phyloP scores from a whole-genome alignment of 1,140 invertebrate genomes.

The Drosophila pachea region DNA sequence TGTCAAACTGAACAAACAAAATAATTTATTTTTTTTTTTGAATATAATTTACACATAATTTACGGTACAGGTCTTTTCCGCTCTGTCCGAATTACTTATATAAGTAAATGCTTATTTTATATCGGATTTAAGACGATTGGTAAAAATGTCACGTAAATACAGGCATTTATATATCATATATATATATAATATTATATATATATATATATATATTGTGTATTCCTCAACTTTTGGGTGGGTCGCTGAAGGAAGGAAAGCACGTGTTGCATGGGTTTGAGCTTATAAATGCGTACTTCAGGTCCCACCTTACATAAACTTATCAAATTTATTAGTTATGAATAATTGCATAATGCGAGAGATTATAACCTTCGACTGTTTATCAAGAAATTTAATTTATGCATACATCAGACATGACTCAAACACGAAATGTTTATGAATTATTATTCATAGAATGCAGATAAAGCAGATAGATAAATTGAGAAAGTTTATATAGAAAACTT shows the following conservation, averaged over 20 bases:
- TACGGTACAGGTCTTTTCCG: constrained; percentile 44
- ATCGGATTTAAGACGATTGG: constrained; percentile 24
- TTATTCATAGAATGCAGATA: constrained; percentile 3
- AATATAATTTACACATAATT: constrained; percentile 41
- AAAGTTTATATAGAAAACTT: no score
- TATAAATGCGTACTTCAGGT: neutral
- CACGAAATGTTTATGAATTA: neutral
- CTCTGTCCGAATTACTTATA: constrained; percentile 34
- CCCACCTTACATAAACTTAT: constrained; percentile 4
- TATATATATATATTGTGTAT: constrained; percentile 4
- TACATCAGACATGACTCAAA: neutral
- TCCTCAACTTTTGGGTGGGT: constrained; percentile 23
- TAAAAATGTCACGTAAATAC: constrained; percentile 39
- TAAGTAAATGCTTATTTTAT: constrained; percentile 36
- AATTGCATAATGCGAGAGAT: constrained; percentile 5
- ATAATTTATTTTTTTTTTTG: constrained; percentile 2
- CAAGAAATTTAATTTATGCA: constrained; percentile 3
- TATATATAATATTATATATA: no score
- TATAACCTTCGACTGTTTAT: neutral
- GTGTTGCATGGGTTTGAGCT: neutral
- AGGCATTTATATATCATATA: no score
- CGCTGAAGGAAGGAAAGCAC: constrained; percentile 12
- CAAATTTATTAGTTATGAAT: constrained; percentile 11
- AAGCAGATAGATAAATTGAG: neutral
- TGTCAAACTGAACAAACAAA: constrained; percentile 31